Conservation (phyloP, 1,140 invertebrate genomes). For the Drosophila kurseongensis region DNA sequence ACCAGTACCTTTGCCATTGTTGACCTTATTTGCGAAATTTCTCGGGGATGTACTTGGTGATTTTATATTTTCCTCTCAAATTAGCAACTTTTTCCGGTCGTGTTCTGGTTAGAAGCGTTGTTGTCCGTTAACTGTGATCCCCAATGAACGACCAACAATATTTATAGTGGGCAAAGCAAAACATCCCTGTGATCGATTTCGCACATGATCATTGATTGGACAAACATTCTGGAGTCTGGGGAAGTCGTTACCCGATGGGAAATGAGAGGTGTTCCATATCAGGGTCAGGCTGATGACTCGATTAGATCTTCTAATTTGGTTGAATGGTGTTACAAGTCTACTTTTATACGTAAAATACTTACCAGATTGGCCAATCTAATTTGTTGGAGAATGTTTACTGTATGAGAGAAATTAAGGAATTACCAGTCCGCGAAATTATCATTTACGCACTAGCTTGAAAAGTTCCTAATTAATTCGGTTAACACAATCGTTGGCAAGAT, state of each 20-base stretch:
- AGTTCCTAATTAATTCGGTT: constrained; percentile 36
- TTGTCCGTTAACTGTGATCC: constrained; percentile 57
- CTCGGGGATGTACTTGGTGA: constrained; percentile 8
- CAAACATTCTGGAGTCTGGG: constrained; percentile 60
- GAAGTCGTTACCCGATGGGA: constrained; percentile 57
- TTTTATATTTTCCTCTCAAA: constrained; percentile 34
- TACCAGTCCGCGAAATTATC: constrained; percentile 30
- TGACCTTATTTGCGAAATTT: constrained; percentile 58
- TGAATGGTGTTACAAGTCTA: neutral
- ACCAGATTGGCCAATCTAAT: no score
- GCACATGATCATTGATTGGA: constrained; percentile 72
- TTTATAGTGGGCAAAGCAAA: constrained; percentile 54
- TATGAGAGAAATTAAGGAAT: constrained; percentile 1
- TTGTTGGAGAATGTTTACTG: neutral
- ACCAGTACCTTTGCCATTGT: constrained; percentile 61
- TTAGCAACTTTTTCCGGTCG: constrained; percentile 56
- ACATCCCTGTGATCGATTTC: constrained; percentile 62
- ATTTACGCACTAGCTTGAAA: constrained; percentile 52
- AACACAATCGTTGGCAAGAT: constrained; percentile 30
- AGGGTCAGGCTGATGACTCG: constrained; percentile 40
- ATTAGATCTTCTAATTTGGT: neutral
- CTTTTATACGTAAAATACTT: neutral
- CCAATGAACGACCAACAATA: constrained; percentile 37
- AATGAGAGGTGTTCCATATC: constrained; percentile 26
- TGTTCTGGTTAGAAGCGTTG: constrained; percentile 50